Conservation (phyloP, 1,140 invertebrate species). For the Drosophila tani region DNA sequence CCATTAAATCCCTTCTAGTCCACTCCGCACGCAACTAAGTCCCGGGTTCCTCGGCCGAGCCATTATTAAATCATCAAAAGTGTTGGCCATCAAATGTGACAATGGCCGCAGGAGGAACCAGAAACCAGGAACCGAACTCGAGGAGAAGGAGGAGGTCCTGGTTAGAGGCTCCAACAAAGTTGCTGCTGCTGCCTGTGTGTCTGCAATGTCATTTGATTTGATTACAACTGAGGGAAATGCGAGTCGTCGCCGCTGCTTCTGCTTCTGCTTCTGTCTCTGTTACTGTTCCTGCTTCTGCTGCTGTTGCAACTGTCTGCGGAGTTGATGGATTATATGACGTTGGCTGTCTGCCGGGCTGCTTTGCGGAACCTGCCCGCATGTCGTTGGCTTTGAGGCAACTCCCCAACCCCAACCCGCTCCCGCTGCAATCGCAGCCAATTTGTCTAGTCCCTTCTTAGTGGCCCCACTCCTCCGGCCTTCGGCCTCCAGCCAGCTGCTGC, state of each 20-base stretch:
- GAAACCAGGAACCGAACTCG: background rate
- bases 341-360: slow-evolving; percentile 33
- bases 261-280: slow-evolving; percentile 7
- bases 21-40: background rate
- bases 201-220: slow-evolving; percentile 79
- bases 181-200: slow-evolving; percentile 35
- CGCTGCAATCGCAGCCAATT: slow-evolving; percentile 70
- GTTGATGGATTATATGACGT: slow-evolving; percentile 78
- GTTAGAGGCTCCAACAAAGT: slow-evolving; percentile 48
- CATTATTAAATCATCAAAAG: slow-evolving; percentile 80
- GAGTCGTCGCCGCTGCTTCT: slow-evolving; percentile 34
- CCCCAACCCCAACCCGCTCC: background rate
- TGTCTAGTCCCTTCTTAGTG: slow-evolving; percentile 47
- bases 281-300: slow-evolving; percentile 15
- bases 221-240: slow-evolving; percentile 65
- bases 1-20: slow-evolving; percentile 25
- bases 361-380: slow-evolving; percentile 55
- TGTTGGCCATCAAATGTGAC: slow-evolving; percentile 78
- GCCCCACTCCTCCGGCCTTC: background rate
- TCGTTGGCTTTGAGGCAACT: slow-evolving; percentile 54
- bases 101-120: slow-evolving; percentile 38
- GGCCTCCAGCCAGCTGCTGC: slow-evolving; percentile 1
- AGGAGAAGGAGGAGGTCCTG: slow-evolving; percentile 1
- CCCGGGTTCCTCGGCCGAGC: background rate
- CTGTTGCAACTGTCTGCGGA: slow-evolving; percentile 66